A percentile compares a stretch with the other conserved stretches of the same genome.
phyloP scores from a whole-genome alignment of 2,113 vertebrate genomes.

The Cyprinus carpio region DNA sequence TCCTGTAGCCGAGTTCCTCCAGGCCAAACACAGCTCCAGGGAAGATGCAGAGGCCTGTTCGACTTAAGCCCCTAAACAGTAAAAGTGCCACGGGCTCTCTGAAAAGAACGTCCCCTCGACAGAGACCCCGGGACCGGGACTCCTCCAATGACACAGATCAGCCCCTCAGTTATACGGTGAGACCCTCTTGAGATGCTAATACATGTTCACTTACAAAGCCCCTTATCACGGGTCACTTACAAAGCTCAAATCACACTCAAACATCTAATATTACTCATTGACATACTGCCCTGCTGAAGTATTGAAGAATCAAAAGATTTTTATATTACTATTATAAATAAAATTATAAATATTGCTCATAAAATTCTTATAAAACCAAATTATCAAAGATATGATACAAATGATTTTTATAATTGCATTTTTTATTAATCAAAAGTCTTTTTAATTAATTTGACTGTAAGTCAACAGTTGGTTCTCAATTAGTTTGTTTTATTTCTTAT shows the following conservation, averaged over 20 bases:
- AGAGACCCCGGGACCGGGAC: constrained; percentile 57
- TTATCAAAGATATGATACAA: background rate
- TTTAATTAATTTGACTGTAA: background rate
- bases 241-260: too few relatives aligned
- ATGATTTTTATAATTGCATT: background rate
- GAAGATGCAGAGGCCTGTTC: constrained; percentile 76
- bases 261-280: too few relatives aligned
- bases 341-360: background rate
- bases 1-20: constrained; percentile 72
- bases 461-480: background rate
- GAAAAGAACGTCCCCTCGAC: constrained; percentile 66
- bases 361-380: background rate
- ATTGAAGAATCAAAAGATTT: background rate
- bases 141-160: constrained; percentile 62
- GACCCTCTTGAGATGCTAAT: constrained; percentile 7
- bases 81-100: constrained; percentile 61
- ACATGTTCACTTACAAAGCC: constrained; percentile 28
- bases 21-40: constrained; percentile 86
- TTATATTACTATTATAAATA: background rate
- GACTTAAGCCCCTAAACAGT: constrained; percentile 77
- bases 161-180: constrained; percentile 72
- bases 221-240: background rate
- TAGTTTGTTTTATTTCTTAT: background rate
- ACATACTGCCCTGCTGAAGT: too few relatives aligned
- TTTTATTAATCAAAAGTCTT: background rate